Conservation (phyloP, 2,888 invertebrate species). For the Glyphotaelius pellucidus region DNA sequence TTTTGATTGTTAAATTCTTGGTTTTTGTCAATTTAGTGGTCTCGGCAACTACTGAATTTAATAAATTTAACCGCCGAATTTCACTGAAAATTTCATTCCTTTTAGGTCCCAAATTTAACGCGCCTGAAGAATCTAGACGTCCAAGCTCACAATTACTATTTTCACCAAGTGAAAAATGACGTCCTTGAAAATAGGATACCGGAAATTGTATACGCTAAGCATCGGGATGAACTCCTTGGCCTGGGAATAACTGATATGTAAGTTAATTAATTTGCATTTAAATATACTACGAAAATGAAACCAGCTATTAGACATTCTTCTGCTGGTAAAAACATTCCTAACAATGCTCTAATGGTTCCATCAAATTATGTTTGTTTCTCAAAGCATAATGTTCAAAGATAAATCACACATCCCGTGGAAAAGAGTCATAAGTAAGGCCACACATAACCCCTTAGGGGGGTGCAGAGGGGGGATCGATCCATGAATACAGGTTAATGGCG, state of each 20-base stretch:
- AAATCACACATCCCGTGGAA: too few relatives aligned
- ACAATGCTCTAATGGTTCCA: background rate
- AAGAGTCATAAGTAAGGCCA: too few relatives aligned
- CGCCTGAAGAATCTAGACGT: constrained; percentile 83
- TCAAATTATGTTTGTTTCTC: background rate
- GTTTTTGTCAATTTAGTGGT: background rate
- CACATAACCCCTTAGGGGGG: too few relatives aligned
- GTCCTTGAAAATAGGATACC: constrained; percentile 87
- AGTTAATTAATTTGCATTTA: constrained; percentile 12
- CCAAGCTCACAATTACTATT: constrained; percentile 90
- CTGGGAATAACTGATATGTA: constrained; percentile 93
- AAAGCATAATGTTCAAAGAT: too few relatives aligned
- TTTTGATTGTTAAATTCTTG: background rate
- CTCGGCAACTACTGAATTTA: background rate
- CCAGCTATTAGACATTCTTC: background rate
- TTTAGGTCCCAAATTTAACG: constrained; percentile 78
- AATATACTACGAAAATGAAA: background rate
- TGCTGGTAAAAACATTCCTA: background rate
- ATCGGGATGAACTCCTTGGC: constrained; percentile 87
- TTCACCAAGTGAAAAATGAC: constrained; percentile 90
- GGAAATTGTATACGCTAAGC: constrained; percentile 87
- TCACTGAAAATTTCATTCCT: background rate
- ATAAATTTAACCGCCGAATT: background rate
- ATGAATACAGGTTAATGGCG: too few relatives aligned
- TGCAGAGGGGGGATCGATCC: too few relatives aligned